Evolutionary conservation across 2,113 vertebrate genomes (phyloP), one percentile per base, ranked within the genome.

Genomic region (Paracanthobrama guichenoti): DNA sequence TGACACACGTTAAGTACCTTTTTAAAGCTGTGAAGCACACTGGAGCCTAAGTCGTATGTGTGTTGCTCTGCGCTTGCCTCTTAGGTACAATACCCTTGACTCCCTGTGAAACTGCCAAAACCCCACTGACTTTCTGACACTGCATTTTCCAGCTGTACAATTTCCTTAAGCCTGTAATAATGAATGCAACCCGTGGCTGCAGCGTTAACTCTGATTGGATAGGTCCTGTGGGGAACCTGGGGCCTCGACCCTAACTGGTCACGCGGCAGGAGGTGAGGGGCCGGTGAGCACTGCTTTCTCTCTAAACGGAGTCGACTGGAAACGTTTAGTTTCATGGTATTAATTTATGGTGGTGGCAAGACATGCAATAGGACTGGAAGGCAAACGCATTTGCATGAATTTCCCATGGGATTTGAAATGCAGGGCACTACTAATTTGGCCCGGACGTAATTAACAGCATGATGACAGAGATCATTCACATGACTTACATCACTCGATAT

Each of bases 111-210:
- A 64, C n/a, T 79, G 42, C 16, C 39, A 66, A 80, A 79, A 22
- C 16, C 11, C 67, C 16, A 20, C 42, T 46, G 42, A 46, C 2
- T 80, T 77, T 39, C 39, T 39, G 39, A 39, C 39, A 7, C 39
- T 9, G 35, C n/a, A 79, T 80, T 80, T 80, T 22, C 48, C 24
- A 90, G 90, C n/a, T 88, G 74, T 81, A 28, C 84, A 90, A 92
- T 90, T 92, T 88, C 87, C 82, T 86, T 7, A 90, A 90, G 90
- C 90, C 89, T 86, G 89, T 90, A 89, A 89, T 79, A 92, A 91
- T 89, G 89, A 78, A 71, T 85, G 85, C 84, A 86, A 84, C 87
- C 83, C 85, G 80, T 88, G 87, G 88, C 75, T 84, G 75, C 31
- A 20, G 64, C 80, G 76, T 85, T 86, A 92, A 92, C 84, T 90